Evolutionary conservation across 2,113 vertebrate genomes (phyloP), one percentile per base, ranked within the genome.

Genomic region (Coregonus clupeaformis): DNA sequence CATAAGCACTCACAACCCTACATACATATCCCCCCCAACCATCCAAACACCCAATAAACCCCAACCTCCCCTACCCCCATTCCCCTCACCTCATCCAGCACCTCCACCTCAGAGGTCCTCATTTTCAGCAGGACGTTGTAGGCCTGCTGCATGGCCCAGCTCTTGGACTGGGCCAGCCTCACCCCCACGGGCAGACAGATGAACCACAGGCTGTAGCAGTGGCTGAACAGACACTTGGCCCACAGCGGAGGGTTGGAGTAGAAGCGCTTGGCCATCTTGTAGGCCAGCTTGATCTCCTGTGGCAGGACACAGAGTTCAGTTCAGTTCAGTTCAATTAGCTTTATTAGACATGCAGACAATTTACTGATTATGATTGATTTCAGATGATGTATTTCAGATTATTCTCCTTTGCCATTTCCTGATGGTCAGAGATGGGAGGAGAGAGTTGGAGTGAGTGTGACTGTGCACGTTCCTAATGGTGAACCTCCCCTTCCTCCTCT

Each of bases 161-260:
- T 92, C 80, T 98, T 99, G 36, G 93, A 94, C 82, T 95, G 95
- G 73, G 96, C 94, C 80, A 95, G 85, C 65, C 93, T 92, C 73
- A 96, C 92, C 18, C 93, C 93, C 4, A 96, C 95, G 16, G 97
- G 97, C 84, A 99, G 93, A 90, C 96, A 98, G 91, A 98, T 97
- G 91, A 99, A 99, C 98, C 98, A 99, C 4, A 99, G 87, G 84
- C 97, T 99, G 85, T 97, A 98, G 90, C 97, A 96, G 71, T 99
- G 96, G 80, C 97, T 98, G 87, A 96, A 96, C 49, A 99, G 94
- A 86, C 95, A 99, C 69, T 96, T 97, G 12, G 96, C 96, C 98
- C 98, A 99, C 42, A 94, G 94, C 2, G 90, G 93, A 5, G 96
- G 95, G 85, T 94, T 95, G 74, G 93, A 80, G 0, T 95, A 95